phyloP scores from a whole-genome alignment of 2,888 invertebrate genomes.

The Erebia palarica region DNA sequence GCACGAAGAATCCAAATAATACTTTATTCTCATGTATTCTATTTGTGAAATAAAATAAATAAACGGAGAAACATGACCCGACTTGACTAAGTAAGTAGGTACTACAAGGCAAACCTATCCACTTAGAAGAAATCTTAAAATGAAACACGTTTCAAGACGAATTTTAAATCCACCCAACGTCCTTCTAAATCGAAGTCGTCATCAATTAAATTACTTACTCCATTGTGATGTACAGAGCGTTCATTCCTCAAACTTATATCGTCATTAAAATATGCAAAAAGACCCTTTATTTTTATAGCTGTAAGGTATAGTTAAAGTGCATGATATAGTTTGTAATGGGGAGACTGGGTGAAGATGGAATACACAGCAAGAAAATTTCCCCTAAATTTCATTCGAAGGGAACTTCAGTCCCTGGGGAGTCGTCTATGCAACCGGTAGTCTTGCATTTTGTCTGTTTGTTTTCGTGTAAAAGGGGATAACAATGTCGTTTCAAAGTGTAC shows the following conservation, averaged over 20 bases:
- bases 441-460: conserved; percentile 63
- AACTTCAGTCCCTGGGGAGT: conserved; percentile 57
- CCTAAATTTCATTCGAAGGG: conserved; percentile 60
- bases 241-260: conserved; percentile 26
- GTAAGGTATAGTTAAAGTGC: conserved; percentile 21
- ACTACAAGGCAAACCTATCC: no score
- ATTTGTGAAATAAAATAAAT: no score
- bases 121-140: conserved; percentile 29
- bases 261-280: conserved; percentile 21
- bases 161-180: conserved; percentile 60
- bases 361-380: conserved; percentile 54
- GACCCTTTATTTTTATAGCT: neutral
- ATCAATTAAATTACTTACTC: conserved; percentile 79
- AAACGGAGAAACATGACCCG: no score
- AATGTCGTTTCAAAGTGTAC: conserved; percentile 43
- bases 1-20: no score
- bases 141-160: conserved; percentile 40
- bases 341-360: conserved; percentile 51
- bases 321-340: conserved; percentile 29
- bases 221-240: conserved; percentile 62
- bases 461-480: conserved; percentile 47
- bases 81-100: no score
- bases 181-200: conserved; percentile 75
- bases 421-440: conserved; percentile 61
- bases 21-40: no score